Conservation (phyloP, 2,797 vertebrate genomes). For the Apogon hyalosoma region DNA sequence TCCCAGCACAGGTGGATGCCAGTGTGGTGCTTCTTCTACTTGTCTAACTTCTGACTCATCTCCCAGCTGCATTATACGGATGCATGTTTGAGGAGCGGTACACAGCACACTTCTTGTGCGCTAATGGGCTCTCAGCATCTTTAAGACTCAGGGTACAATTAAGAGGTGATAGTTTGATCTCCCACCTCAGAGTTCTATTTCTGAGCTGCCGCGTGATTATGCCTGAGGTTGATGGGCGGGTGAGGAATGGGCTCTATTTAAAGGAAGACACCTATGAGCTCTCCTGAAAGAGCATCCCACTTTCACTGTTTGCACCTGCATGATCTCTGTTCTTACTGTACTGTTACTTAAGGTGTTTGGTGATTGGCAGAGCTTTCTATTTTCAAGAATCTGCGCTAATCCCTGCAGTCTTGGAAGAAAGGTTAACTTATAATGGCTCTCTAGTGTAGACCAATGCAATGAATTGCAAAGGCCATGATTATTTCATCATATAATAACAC, state of each 20-base stretch:
- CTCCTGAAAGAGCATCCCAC: conserved; percentile 52
- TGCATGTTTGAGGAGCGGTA: conserved; percentile 73
- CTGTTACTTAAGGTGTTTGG: conserved; percentile 12
- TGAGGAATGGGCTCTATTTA: conserved; percentile 77
- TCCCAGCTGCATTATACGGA: conserved; percentile 72
- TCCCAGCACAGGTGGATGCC: conserved; percentile 73
- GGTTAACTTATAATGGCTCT: neutral
- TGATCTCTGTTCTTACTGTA: conserved; percentile 27
- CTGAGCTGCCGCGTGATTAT: conserved; percentile 76
- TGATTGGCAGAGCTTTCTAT: neutral
- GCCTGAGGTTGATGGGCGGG: conserved; percentile 71
- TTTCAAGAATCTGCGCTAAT: conserved; percentile 5
- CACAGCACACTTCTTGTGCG: conserved; percentile 73
- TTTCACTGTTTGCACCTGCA: conserved; percentile 51
- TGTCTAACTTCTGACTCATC: conserved; percentile 79
- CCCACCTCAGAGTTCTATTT: conserved; percentile 84
- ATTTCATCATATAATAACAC: neutral
- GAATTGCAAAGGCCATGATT: neutral
- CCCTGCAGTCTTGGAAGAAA: neutral
- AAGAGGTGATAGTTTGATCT: conserved; percentile 85
- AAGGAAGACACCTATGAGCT: conserved; percentile 64
- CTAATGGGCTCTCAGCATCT: conserved; percentile 83
- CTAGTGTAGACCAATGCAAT: neutral
- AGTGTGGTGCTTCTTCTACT: conserved; percentile 70
- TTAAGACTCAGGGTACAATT: conserved; percentile 83